phyloP scores from a whole-genome alignment of 2,888 invertebrate genomes.

The Scaptomyza polygonia region DNA sequence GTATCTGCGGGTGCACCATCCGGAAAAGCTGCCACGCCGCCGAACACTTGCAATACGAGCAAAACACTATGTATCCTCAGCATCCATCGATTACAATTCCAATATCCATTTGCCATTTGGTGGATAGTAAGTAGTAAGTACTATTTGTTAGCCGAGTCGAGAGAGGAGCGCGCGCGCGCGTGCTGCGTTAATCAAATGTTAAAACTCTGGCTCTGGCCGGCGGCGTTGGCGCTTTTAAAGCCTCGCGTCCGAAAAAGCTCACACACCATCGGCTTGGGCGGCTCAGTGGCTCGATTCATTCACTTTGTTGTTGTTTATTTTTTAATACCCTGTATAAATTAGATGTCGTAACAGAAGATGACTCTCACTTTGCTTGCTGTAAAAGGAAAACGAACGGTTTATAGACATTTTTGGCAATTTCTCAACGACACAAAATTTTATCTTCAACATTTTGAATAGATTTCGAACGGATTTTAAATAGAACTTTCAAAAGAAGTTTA shows the following conservation, averaged over 20 bases:
- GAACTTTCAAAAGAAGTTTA: too few relatives aligned
- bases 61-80: slow-evolving; percentile 8
- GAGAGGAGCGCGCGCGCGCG: slow-evolving; percentile 43
- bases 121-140: not conserved
- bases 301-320: slow-evolving; percentile 5
- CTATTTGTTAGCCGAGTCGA: slow-evolving; percentile 21
- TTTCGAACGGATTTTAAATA: too few relatives aligned
- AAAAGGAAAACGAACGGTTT: not conserved
- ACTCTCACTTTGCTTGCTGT: too few relatives aligned
- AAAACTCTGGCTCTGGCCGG: slow-evolving; percentile 70
- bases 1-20: slow-evolving; percentile 93
- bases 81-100: slow-evolving; percentile 22
- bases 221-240: slow-evolving; percentile 69
- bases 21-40: slow-evolving; percentile 86
- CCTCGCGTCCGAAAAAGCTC: slow-evolving; percentile 54
- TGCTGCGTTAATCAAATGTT: slow-evolving; percentile 63
- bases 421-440: too few relatives aligned
- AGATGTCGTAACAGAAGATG: too few relatives aligned
- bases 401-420: too few relatives aligned
- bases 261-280: slow-evolving; percentile 51
- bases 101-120: slow-evolving; percentile 36
- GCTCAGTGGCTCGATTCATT: slow-evolving; percentile 24
- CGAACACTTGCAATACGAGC: slow-evolving; percentile 79
- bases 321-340: too few relatives aligned
- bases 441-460: not conserved